Conservation (phyloP, 2,797 vertebrate genomes). For the Ctenopoma kingsleyae region DNA sequence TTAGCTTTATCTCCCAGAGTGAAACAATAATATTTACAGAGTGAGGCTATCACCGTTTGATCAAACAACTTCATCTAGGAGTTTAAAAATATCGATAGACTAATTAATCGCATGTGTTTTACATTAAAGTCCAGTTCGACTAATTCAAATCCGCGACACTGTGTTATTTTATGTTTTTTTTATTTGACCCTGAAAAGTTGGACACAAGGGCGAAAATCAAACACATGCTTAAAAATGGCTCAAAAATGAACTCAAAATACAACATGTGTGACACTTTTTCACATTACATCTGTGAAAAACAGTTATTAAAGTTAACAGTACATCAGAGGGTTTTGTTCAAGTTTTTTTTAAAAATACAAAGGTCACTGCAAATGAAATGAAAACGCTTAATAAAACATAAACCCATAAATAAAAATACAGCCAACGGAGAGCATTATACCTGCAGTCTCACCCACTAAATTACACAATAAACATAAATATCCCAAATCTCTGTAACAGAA, state of each 20-base stretch:
- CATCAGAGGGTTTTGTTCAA: background rate
- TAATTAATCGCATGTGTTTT: constrained; percentile 26
- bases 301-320: background rate
- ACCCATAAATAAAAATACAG: background rate
- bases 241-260: background rate
- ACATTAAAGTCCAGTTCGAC: background rate
- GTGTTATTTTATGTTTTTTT: background rate
- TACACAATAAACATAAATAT: too few relatives aligned
- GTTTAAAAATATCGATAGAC: constrained; percentile 3
- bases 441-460: background rate
- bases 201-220: background rate
- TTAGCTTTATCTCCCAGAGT: constrained; percentile 52
- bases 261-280: too few relatives aligned
- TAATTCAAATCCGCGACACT: background rate
- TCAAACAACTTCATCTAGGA: constrained; percentile 27
- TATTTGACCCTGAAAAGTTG: background rate
- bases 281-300: too few relatives aligned
- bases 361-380: too few relatives aligned
- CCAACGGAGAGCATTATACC: background rate
- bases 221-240: background rate
- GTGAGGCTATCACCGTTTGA: constrained; percentile 34
- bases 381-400: background rate
- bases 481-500: too few relatives aligned
- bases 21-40: constrained; percentile 69
- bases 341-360: background rate